phyloP scores from a whole-genome alignment of 1,140 invertebrate genomes.

The Drosophila nebulosa region DNA sequence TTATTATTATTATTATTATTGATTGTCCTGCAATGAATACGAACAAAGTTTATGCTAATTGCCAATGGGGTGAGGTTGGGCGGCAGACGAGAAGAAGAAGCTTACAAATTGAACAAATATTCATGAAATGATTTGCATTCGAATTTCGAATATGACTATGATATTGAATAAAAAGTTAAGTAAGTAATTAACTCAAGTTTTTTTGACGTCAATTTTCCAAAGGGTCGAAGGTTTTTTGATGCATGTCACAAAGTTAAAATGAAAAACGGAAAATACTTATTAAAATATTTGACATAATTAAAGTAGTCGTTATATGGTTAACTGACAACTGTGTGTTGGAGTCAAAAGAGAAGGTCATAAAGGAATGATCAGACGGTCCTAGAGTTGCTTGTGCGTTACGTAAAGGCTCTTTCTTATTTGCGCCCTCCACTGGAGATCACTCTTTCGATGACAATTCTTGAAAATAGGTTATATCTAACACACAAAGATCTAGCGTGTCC shows the following conservation, averaged over 20 bases:
- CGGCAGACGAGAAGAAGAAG: background rate
- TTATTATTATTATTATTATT: background rate
- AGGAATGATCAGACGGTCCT: too few species aligned
- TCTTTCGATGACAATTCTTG: too few species aligned
- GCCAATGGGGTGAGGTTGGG: background rate
- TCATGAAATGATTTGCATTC: constrained; percentile 6
- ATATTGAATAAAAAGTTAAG: background rate
- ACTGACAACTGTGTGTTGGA: too few species aligned
- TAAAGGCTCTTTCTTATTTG: too few species aligned
- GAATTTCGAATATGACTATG: background rate
- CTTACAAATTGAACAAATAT: background rate
- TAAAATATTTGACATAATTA: too few species aligned
- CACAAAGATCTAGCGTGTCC: too few species aligned
- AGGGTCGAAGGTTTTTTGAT: background rate
- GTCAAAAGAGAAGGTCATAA: too few species aligned
- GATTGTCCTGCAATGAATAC: constrained; percentile 8
- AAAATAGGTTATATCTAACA: too few species aligned
- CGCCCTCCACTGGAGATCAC: too few species aligned
- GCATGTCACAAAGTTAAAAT: background rate
- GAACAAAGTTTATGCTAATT: constrained; percentile 13
- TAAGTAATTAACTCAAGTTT: background rate
- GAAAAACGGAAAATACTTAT: too few species aligned
- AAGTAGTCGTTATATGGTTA: too few species aligned
- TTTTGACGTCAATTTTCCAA: background rate
- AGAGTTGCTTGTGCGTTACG: too few species aligned